Conservation (phyloP, 2,113 vertebrate genomes). For the Nycticorax nycticorax region DNA sequence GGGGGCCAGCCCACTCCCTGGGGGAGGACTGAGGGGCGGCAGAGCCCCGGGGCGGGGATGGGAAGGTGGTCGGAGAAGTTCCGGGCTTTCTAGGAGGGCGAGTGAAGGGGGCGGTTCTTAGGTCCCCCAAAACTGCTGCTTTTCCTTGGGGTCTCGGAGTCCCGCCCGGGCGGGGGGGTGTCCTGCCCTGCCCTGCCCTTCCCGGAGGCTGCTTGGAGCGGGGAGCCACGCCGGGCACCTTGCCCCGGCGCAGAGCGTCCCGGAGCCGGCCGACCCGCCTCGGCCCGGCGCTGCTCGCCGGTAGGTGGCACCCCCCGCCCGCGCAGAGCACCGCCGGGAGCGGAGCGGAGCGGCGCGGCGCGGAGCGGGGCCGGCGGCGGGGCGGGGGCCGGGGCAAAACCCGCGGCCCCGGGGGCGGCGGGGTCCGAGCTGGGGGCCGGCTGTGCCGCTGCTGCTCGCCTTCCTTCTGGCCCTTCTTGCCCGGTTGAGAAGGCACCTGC, state of each 20-base stretch:
- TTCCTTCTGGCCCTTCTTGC: background rate
- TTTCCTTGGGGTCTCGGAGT: background rate
- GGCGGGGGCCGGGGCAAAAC: background rate
- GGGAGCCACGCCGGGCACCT: rapidly evolving
- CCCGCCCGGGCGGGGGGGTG: rapidly evolving
- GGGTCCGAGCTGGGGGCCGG: too few species aligned
- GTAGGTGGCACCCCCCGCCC: constrained; percentile 37
- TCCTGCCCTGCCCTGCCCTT: background rate
- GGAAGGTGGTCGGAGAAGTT: background rate
- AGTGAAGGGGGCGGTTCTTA: background rate
- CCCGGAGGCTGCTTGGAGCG: background rate
- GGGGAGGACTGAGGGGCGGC: too few species aligned
- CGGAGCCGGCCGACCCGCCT: background rate
- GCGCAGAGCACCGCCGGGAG: background rate
- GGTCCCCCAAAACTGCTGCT: too few species aligned
- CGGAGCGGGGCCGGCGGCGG: background rate
- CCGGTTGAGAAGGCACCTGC: background rate
- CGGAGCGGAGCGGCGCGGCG: background rate
- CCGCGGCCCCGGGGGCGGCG: too few species aligned
- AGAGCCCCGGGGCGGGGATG: rapidly evolving
- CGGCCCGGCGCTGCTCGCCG: background rate
- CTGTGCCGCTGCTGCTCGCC: background rate
- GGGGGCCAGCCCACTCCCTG: background rate
- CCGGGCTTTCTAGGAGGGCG: rapidly evolving
- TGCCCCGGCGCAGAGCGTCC: background rate